Evolutionary conservation across 2,797 vertebrate species (phyloP).

Genomic region (Glyptemys insculpta): DNA sequence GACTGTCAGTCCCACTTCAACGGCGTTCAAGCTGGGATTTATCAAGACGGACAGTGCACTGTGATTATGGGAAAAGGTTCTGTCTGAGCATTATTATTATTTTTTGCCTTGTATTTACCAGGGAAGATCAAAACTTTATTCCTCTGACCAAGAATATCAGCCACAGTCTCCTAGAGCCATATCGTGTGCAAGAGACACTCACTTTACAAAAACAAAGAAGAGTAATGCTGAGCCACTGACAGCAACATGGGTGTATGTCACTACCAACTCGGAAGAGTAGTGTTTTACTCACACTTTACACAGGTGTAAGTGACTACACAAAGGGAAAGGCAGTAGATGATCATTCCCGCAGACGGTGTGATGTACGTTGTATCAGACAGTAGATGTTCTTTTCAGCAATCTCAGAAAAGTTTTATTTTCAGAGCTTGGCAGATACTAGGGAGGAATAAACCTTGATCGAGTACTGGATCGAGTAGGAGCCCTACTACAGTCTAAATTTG

Average conservation of each 20-base stretch:
- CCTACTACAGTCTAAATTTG: background rate
- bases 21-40: background rate
- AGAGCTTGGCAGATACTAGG: background rate
- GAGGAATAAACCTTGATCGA: background rate
- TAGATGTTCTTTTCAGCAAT: background rate
- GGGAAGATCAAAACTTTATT: background rate
- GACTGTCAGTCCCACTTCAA: background rate
- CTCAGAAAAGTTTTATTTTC: background rate
- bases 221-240: background rate
- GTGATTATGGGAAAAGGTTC: background rate
- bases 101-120: background rate
- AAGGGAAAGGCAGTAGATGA: background rate
- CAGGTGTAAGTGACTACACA: background rate
- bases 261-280: background rate
- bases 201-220: background rate
- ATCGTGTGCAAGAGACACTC: background rate
- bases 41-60: background rate
- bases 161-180: background rate
- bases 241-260: background rate
- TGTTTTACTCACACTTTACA: background rate
- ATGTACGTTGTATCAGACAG: background rate
- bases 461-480: background rate
- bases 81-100: background rate
- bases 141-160: background rate
- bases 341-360: background rate